These are phyloP conservation scores for Caenorhabditis sp. DNA, from an alignment of 2,888 invertebrate genomes.

Conservation along the genomic window DNA sequence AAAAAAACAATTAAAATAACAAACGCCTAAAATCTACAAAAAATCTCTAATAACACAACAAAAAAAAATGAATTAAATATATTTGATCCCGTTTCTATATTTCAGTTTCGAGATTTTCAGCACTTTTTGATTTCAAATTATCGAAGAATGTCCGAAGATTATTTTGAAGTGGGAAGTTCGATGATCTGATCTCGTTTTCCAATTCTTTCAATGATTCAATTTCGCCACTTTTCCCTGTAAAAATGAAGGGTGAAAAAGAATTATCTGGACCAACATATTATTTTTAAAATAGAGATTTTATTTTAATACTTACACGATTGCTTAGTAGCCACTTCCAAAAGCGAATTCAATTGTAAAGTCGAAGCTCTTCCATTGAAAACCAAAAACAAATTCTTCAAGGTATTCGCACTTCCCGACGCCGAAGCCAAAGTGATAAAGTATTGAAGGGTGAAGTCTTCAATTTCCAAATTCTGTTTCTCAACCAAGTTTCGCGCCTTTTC, in stretches of 20 bases:
- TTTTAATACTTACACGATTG: slow-evolving; percentile 26
- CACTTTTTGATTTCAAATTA: slow-evolving; percentile 17
- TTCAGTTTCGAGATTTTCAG: slow-evolving; percentile 13
- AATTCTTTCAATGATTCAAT: slow-evolving; percentile 24
- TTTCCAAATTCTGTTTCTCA: slow-evolving; percentile 27
- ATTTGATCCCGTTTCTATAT: slow-evolving; percentile 18
- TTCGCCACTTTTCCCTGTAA: slow-evolving; percentile 21
- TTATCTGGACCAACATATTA: too few species aligned
- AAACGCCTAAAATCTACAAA: slow-evolving; percentile 3
- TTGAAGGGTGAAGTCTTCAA: slow-evolving; percentile 17
- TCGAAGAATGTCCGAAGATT: slow-evolving; percentile 35
- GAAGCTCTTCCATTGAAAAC: slow-evolving; percentile 41
- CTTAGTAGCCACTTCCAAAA: slow-evolving; percentile 28
- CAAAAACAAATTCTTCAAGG: slow-evolving; percentile 30
- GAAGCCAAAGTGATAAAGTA: slow-evolving; percentile 36
- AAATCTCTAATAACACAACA: slow-evolving; percentile 16
- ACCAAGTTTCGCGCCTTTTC: slow-evolving; percentile 19
- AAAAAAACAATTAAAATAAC: neutral
- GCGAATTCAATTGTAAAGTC: slow-evolving; percentile 27
- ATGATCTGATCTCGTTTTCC: slow-evolving; percentile 21
- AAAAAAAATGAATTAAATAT: slow-evolving; percentile 2
- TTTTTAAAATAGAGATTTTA: neutral
- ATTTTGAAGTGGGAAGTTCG: slow-evolving; percentile 32
- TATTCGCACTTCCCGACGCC: slow-evolving; percentile 7
- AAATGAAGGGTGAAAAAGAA: too few species aligned